Percentiles rank a stretch among this genome's conserved stretches.
phyloP scores from a whole-genome alignment of 2,113 vertebrate genomes.

The Takifugu flavidus region DNA sequence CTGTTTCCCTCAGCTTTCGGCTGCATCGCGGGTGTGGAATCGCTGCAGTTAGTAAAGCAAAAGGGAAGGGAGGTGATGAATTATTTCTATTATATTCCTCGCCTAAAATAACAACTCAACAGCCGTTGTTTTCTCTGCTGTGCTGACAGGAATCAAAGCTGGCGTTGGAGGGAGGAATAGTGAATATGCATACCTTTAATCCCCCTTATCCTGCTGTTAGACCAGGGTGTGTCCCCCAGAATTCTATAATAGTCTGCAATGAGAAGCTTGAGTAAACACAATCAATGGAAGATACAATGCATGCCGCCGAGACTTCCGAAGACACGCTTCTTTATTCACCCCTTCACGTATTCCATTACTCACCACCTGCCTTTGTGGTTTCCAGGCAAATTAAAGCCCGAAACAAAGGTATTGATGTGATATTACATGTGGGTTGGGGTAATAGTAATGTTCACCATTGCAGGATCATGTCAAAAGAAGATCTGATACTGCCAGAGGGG shows the following conservation, averaged over 20 bases:
- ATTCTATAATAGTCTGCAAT: conserved; percentile 74
- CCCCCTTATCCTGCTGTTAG: conserved; percentile 64
- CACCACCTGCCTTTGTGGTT: conserved; percentile 27
- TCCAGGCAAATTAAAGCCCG: conserved; percentile 38
- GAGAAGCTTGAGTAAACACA: conserved; percentile 78
- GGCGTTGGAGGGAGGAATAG: conserved; percentile 37
- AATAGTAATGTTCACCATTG: conserved; percentile 27
- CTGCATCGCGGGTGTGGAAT: no score
- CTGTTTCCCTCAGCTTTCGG: no score
- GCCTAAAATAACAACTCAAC: not conserved
- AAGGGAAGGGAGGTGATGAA: no score
- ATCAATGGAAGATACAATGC: conserved; percentile 71
- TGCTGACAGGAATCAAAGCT: conserved; percentile 34
- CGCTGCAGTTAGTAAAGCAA: no score
- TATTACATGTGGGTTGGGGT: conserved; percentile 34
- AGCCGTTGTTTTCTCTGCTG: not conserved
- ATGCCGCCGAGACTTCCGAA: conserved; percentile 49
- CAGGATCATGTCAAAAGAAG: conserved; percentile 19
- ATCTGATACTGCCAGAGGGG: conserved; percentile 15
- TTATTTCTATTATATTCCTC: not conserved
- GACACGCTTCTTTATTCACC: conserved; percentile 20
- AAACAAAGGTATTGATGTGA: conserved; percentile 45
- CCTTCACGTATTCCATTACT: conserved; percentile 35
- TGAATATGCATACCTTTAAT: conserved; percentile 68
- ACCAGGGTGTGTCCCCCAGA: conserved; percentile 62